A percentile compares a stretch with the other conserved stretches of the same genome.
Evolutionary conservation across 1,140 invertebrate genomes (phyloP).

Genomic region (Whitmania pigra): DNA sequence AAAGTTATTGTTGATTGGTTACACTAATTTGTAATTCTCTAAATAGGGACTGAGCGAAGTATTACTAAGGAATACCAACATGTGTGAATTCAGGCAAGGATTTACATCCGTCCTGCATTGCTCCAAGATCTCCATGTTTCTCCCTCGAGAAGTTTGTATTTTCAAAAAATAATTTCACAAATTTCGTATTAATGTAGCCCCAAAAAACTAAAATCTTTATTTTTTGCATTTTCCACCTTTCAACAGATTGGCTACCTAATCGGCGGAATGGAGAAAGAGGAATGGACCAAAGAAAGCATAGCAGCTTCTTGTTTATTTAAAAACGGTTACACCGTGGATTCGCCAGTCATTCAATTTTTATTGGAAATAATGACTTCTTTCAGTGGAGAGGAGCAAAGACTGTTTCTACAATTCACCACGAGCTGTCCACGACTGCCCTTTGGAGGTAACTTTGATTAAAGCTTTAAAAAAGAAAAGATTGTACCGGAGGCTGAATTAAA

Average conservation of each 20-base stretch:
- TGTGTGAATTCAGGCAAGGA: too few relatives aligned
- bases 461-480: too few relatives aligned
- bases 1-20: too few relatives aligned
- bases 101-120: too few relatives aligned
- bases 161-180: not conserved
- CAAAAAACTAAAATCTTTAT: too few relatives aligned
- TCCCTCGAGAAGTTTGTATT: too few relatives aligned
- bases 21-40: too few relatives aligned
- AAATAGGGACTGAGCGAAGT: too few relatives aligned
- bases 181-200: too few relatives aligned
- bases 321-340: slow-evolving; percentile 90
- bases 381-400: slow-evolving; percentile 72
- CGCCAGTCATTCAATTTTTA: slow-evolving; percentile 78
- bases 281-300: slow-evolving; percentile 79
- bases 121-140: too few relatives aligned
- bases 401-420: slow-evolving; percentile 94
- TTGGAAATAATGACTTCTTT: slow-evolving; percentile 85
- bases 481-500: too few relatives aligned
- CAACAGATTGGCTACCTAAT: slow-evolving; percentile 75
- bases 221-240: not conserved
- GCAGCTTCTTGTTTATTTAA: slow-evolving; percentile 85
- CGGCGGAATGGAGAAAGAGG: slow-evolving; percentile 58
- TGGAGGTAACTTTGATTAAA: slow-evolving; percentile 57
- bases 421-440: slow-evolving; percentile 91
- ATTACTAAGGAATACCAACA: too few relatives aligned